Percentiles rank a stretch among this genome's conserved stretches.
These are phyloP conservation scores for Panthera tigris DNA, from an alignment of 2,113 vertebrate species.

Conservation along the genomic window DNA sequence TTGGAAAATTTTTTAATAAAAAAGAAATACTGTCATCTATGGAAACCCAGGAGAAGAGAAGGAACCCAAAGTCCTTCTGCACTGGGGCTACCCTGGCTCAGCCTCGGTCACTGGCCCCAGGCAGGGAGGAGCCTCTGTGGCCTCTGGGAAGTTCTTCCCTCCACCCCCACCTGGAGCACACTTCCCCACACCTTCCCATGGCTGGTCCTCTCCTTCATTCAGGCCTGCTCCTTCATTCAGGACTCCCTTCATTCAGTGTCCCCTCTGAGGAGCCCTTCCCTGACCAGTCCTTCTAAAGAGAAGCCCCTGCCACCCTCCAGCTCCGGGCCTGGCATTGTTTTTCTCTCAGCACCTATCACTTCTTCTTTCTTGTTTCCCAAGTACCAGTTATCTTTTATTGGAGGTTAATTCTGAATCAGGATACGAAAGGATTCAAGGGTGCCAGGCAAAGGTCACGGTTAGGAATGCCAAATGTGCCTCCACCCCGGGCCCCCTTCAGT, in stretches of 20 bases:
- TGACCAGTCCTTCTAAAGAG: background rate
- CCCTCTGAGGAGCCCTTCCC: background rate
- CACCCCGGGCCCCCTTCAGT: too few species aligned
- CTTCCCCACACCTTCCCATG: background rate
- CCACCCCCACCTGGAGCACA: background rate
- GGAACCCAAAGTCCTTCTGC: background rate
- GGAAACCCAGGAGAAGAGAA: background rate
- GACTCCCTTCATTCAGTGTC: background rate
- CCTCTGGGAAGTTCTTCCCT: background rate
- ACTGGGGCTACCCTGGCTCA: background rate
- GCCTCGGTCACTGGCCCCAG: background rate
- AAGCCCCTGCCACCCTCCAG: background rate
- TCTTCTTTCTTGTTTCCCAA: background rate
- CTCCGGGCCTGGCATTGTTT: background rate
- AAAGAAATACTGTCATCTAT: background rate
- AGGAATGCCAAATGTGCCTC: too few species aligned
- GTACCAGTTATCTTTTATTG: too few species aligned
- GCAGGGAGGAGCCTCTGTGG: background rate
- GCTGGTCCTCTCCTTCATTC: too few species aligned
- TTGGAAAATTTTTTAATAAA: accelerated
- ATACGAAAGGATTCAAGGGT: too few species aligned
- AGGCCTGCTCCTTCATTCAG: background rate
- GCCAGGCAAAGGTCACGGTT: too few species aligned
- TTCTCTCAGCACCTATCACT: background rate
- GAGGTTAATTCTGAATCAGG: too few species aligned